Evolutionary conservation across 2,797 vertebrate species (phyloP).

Genomic region (Microtus californicus): DNA sequence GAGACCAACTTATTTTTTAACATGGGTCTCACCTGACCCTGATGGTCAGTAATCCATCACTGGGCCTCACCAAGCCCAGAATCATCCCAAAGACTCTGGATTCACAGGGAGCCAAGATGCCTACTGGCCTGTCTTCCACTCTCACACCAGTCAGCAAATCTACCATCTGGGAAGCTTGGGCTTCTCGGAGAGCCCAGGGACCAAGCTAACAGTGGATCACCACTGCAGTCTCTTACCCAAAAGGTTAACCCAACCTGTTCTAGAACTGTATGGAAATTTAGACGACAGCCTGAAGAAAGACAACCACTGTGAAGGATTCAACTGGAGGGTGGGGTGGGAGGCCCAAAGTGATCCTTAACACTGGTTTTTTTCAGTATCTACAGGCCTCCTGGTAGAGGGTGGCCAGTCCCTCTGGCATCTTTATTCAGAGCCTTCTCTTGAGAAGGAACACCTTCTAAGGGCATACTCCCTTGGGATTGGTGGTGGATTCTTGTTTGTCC

Average conservation of each 20-base stretch:
- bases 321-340: not conserved
- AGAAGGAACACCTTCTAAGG: not conserved
- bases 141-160: not conserved
- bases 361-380: not conserved
- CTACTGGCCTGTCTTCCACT: not conserved
- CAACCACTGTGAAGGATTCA: not conserved
- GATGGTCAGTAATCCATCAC: not conserved
- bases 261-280: not conserved
- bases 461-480: not conserved
- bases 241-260: not conserved
- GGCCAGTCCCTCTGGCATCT: not conserved
- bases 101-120: not conserved
- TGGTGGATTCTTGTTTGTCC: not conserved
- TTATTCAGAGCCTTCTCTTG: slow-evolving; percentile 4
- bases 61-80: not conserved
- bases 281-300: not conserved
- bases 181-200: not conserved
- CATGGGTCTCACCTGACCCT: not conserved
- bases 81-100: not conserved
- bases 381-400: not conserved
- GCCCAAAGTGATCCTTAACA: not conserved
- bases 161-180: slow-evolving; percentile 5
- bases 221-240: not conserved
- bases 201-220: not conserved
- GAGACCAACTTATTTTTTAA: not conserved